These are phyloP conservation scores for Paguma larvata DNA, from an alignment of 2,797 vertebrate genomes.

Conservation along the genomic window DNA sequence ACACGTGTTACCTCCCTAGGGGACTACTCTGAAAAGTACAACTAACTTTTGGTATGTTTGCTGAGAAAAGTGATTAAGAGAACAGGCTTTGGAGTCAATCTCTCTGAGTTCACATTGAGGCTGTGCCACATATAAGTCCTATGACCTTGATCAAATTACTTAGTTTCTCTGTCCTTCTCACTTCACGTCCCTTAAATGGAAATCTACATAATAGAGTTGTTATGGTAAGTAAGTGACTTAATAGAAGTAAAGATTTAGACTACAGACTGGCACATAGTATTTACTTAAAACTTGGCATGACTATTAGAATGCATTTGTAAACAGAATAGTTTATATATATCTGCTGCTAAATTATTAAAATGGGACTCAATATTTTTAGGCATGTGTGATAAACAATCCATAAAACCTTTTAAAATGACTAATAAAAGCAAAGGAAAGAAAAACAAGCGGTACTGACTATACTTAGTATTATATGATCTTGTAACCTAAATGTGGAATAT, in stretches of 20 bases:
- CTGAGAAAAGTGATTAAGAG: not conserved
- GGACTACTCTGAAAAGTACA: not conserved
- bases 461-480: not conserved
- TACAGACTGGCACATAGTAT: not conserved
- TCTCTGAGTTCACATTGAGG: not conserved
- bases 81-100: not conserved
- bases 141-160: not conserved
- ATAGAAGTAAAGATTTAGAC: constrained; percentile 39
- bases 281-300: constrained; percentile 1
- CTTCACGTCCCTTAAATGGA: not conserved
- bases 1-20: not conserved
- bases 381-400: not conserved
- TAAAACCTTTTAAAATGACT: not conserved
- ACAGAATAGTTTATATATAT: not conserved
- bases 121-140: not conserved
- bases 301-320: constrained; percentile 42
- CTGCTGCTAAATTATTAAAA: constrained; percentile 56
- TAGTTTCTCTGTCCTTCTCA: not conserved
- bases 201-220: not conserved
- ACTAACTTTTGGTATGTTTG: not conserved
- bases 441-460: not conserved
- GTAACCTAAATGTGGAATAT: not conserved
- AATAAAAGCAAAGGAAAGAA: not conserved
- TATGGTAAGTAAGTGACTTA: not conserved
- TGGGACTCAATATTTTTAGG: not conserved